phyloP scores from a whole-genome alignment of 2,888 invertebrate genomes.

The Bugulina stolonifera region DNA sequence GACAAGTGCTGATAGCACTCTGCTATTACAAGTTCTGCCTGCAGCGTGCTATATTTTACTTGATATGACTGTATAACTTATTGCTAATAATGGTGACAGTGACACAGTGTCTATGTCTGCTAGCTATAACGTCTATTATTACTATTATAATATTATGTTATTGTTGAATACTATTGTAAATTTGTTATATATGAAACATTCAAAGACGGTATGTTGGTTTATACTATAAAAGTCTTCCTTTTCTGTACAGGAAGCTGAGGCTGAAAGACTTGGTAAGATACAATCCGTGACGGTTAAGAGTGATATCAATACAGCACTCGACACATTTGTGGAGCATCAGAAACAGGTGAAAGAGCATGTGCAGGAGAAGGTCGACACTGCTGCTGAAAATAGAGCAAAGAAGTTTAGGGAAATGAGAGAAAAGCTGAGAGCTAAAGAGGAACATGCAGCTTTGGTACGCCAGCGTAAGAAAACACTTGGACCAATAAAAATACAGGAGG shows the following conservation, averaged over 20 bases:
- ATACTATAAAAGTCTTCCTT: no score
- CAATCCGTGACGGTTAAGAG: constrained; percentile 38
- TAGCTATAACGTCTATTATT: no score
- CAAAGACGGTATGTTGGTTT: no score
- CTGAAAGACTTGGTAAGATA: constrained; percentile 41
- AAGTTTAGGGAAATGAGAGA: constrained; percentile 38
- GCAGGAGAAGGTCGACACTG: constrained; percentile 38
- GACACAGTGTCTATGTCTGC: no score
- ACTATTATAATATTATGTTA: no score
- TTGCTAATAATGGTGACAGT: no score
- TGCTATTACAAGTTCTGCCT: no score
- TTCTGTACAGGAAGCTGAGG: constrained; percentile 37
- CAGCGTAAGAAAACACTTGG: constrained; percentile 34
- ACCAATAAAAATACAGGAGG: background rate
- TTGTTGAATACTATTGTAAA: no score
- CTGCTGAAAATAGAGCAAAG: constrained; percentile 40
- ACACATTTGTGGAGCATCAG: constrained; percentile 38
- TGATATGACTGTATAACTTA: no score
- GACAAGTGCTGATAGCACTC: no score
- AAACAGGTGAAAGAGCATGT: constrained; percentile 37
- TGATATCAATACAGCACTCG: constrained; percentile 38
- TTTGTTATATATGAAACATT: no score
- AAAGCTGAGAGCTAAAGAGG: constrained; percentile 38
- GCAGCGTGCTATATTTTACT: no score
- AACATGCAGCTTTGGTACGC: constrained; percentile 40